A percentile compares a stretch with the other conserved stretches of the same genome.
phyloP scores from a whole-genome alignment of 1,140 invertebrate genomes.

The Vollenhovia emeryi region DNA sequence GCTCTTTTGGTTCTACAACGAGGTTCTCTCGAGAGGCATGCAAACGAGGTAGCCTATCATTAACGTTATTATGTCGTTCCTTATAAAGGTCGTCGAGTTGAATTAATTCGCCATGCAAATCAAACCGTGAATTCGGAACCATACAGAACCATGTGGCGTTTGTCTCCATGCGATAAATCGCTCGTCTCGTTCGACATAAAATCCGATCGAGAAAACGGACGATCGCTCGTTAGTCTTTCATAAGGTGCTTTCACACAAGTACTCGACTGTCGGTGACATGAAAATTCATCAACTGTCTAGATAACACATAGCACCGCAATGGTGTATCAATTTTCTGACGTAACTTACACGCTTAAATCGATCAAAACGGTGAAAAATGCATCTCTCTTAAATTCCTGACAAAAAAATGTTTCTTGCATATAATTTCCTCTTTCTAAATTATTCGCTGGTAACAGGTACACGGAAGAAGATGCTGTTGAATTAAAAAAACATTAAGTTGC shows the following conservation, averaged over 20 bases:
- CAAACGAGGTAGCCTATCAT: conserved; percentile 36
- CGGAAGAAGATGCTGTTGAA: no score
- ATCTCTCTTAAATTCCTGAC: background rate
- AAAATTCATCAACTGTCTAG: background rate
- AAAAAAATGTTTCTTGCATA: background rate
- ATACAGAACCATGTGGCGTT: background rate
- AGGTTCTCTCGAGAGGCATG: conserved; percentile 47
- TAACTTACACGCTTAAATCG: background rate
- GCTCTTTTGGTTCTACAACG: conserved; percentile 52
- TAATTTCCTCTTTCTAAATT: background rate
- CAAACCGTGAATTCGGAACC: background rate
- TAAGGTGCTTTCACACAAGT: background rate
- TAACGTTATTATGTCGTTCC: conserved; percentile 36
- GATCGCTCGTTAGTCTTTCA: background rate
- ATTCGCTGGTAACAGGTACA: no score
- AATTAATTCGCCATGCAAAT: conserved; percentile 60
- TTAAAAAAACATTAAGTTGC: no score
- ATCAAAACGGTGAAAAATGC: background rate
- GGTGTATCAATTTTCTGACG: background rate
- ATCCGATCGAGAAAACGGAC: background rate
- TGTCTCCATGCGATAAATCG: background rate
- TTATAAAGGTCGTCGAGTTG: conserved; percentile 40
- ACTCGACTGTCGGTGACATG: background rate
- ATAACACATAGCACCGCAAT: background rate
- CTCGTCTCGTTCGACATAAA: background rate